phyloP scores from a whole-genome alignment of 2,113 vertebrate genomes.

The Zosterops lateralis region DNA sequence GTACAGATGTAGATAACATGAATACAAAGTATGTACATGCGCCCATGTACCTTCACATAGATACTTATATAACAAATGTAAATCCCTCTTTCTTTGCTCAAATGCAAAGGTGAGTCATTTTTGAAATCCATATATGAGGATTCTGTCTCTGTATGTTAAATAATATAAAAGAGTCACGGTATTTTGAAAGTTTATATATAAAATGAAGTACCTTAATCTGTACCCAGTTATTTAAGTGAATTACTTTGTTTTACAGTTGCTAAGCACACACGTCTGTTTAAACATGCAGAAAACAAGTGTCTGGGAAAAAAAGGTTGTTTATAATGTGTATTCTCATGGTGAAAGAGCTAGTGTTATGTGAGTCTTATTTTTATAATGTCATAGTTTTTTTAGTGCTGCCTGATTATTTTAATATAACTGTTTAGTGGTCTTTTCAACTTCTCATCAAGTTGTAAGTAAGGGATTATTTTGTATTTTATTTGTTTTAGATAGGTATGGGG shows the following conservation, averaged over 20 bases:
- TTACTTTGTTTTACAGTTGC: neutral
- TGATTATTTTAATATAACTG: neutral
- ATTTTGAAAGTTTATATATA: neutral
- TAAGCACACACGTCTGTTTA: constrained; percentile 12
- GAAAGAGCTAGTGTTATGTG: neutral
- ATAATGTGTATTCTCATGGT: neutral
- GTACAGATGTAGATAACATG: neutral
- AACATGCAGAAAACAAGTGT: constrained; percentile 22
- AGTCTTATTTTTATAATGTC: neutral
- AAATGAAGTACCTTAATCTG: neutral
- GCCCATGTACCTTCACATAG: neutral
- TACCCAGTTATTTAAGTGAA: neutral
- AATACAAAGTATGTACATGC: neutral
- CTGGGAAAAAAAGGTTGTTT: neutral
- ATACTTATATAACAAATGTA: neutral
- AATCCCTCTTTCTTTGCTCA: neutral
- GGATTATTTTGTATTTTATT: neutral
- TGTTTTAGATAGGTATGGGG: neutral
- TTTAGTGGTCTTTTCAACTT: neutral
- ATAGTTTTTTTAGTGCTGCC: neutral
- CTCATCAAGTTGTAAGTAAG: neutral
- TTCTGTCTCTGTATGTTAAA: neutral
- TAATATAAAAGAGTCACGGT: neutral
- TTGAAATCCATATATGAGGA: neutral
- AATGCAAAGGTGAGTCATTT: neutral